A percentile compares a stretch with the other conserved stretches of the same genome.
Evolutionary conservation across 2,797 vertebrate species (phyloP).

Genomic region (Denticeps clupeoides): DNA sequence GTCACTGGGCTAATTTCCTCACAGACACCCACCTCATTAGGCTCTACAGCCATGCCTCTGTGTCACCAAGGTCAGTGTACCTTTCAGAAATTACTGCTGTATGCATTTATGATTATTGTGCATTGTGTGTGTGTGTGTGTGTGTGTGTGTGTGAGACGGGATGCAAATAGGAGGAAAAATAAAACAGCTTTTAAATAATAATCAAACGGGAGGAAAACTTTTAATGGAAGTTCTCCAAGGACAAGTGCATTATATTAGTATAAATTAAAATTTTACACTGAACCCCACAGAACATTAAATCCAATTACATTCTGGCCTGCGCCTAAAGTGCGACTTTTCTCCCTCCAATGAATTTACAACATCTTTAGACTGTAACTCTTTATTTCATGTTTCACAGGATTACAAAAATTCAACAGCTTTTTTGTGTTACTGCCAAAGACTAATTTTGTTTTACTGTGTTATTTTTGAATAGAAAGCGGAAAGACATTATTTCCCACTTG

Average conservation of each 20-base stretch:
- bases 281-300: neutral
- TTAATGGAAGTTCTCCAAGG: neutral
- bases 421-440: constrained; percentile 19
- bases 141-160: neutral
- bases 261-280: neutral
- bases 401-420: constrained; percentile 17
- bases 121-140: neutral
- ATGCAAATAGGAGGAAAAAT: neutral
- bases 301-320: neutral
- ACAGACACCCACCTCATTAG: constrained; percentile 3
- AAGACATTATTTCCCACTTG: too few relatives aligned
- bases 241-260: neutral
- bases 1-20: constrained; percentile 17
- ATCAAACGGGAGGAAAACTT: neutral
- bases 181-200: neutral
- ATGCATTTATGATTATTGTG: neutral
- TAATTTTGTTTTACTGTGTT: too few relatives aligned
- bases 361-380: constrained; percentile 1
- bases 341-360: constrained; percentile 12
- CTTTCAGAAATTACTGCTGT: neutral
- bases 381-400: constrained; percentile 10
- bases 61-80: constrained; percentile 1
- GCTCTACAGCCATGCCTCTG: neutral
- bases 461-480: too few relatives aligned
- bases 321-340: neutral